phyloP scores from a whole-genome alignment of 2,888 invertebrate genomes.

The Eilema depressum region DNA sequence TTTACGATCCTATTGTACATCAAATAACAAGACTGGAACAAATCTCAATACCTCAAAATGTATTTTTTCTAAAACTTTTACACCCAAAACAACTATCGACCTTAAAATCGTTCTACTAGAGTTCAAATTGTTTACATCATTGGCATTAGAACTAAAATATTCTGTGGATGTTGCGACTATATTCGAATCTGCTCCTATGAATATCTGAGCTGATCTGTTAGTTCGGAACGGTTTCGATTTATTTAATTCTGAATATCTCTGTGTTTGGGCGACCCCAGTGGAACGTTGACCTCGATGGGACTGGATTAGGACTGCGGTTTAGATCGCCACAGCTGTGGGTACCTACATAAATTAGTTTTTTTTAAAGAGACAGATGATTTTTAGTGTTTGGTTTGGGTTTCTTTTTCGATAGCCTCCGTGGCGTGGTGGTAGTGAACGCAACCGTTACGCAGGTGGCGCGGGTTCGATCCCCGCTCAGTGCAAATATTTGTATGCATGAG shows the following conservation, averaged over 20 bases:
- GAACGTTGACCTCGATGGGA: conserved; percentile 34
- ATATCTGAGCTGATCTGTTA: conserved; percentile 51
- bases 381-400: neutral
- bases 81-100: conserved; percentile 20
- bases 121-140: conserved; percentile 24
- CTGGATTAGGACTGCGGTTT: conserved; percentile 3
- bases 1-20: conserved; percentile 16
- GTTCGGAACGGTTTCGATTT: conserved; percentile 47
- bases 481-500: no score
- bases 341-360: neutral
- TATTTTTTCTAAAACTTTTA: conserved; percentile 36
- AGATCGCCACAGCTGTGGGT: neutral
- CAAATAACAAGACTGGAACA: conserved; percentile 34
- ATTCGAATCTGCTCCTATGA: conserved; percentile 58
- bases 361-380: neutral
- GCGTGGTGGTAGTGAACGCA: no score
- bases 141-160: conserved; percentile 48
- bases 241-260: conserved; percentile 51
- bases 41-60: conserved; percentile 35
- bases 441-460: no score
- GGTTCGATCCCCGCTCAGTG: no score
- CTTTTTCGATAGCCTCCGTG: no score
- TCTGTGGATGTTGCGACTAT: conserved; percentile 52
- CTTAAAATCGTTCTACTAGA: conserved; percentile 9
- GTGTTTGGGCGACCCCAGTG: conserved; percentile 28